A percentile compares a stretch with the other conserved stretches of the same genome.
phyloP scores from a whole-genome alignment of 30 jellyfish, hydroid and myxozoan genomes.

The Haliclystus octoradiatus region DNA sequence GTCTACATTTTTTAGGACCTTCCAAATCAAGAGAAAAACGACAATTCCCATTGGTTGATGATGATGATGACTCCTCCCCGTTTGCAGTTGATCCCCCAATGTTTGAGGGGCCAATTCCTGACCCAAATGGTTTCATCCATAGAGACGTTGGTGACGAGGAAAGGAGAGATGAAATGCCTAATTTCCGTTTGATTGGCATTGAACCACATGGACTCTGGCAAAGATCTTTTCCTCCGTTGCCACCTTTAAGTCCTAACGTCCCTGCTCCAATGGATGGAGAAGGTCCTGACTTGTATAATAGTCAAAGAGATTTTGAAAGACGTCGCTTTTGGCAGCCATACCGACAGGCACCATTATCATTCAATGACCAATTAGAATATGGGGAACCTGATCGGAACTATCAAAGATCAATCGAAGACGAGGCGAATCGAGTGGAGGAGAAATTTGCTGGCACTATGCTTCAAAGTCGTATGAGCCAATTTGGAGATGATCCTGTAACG shows the following conservation, averaged over 20 bases:
- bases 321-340: conserved; percentile 57
- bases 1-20: background rate
- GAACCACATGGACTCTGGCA: background rate
- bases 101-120: background rate
- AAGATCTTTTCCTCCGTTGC: background rate
- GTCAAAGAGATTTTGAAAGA: conserved; percentile 38
- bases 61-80: background rate
- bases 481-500: conserved; percentile 7
- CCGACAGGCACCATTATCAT: conserved; percentile 4
- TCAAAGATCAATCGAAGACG: conserved; percentile 41
- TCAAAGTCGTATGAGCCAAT: background rate
- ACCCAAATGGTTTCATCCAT: background rate
- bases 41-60: background rate
- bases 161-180: background rate
- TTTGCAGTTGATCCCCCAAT: background rate
- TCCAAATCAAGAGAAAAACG: background rate
- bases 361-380: conserved; percentile 19
- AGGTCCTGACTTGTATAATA: conserved; percentile 34
- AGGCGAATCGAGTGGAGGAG: conserved; percentile 36
- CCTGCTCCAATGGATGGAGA: conserved; percentile 3
- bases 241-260: background rate
- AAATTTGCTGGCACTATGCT: conserved; percentile 18
- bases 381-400: conserved; percentile 55
- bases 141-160: background rate
- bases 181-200: background rate